A percentile compares a stretch with the other conserved stretches of the same genome.
phyloP scores from a whole-genome alignment of 2,888 invertebrate species.

The Macrophya annulata region DNA sequence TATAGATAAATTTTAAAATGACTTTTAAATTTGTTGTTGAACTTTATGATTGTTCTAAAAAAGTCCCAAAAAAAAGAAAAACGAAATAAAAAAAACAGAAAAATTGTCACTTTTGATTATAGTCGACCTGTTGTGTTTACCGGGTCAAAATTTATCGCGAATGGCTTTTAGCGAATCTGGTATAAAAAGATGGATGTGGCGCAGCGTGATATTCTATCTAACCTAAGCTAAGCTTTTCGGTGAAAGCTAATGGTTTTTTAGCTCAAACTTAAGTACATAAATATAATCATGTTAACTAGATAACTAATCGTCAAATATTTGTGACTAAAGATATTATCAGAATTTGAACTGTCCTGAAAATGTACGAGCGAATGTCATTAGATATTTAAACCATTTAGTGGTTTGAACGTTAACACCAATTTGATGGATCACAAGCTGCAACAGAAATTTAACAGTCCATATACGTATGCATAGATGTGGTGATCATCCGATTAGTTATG shows the following conservation, averaged over 20 bases:
- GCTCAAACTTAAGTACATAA: not conserved
- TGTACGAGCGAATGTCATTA: not conserved
- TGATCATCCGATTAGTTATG: not conserved
- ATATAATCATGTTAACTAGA: not conserved
- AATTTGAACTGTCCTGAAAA: not conserved
- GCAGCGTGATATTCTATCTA: not conserved
- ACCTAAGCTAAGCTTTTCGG: constrained; percentile 10
- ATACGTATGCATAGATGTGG: not conserved
- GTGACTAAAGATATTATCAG: not conserved
- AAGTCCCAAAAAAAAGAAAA: not conserved
- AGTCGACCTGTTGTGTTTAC: not conserved
- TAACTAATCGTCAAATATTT: constrained; percentile 1
- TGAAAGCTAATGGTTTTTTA: not conserved
- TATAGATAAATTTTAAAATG: not conserved
- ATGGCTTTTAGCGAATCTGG: constrained; percentile 33
- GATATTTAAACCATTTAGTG: not conserved
- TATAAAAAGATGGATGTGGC: constrained; percentile 4
- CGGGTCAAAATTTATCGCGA: constrained; percentile 24
- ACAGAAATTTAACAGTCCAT: not conserved
- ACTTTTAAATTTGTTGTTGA: not conserved
- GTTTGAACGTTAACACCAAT: not conserved
- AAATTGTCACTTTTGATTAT: not conserved
- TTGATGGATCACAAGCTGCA: not conserved
- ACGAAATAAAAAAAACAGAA: not conserved
- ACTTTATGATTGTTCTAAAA: not conserved